phyloP scores from a whole-genome alignment of 2,113 vertebrate species.

The Hirundichthys speculiger region DNA sequence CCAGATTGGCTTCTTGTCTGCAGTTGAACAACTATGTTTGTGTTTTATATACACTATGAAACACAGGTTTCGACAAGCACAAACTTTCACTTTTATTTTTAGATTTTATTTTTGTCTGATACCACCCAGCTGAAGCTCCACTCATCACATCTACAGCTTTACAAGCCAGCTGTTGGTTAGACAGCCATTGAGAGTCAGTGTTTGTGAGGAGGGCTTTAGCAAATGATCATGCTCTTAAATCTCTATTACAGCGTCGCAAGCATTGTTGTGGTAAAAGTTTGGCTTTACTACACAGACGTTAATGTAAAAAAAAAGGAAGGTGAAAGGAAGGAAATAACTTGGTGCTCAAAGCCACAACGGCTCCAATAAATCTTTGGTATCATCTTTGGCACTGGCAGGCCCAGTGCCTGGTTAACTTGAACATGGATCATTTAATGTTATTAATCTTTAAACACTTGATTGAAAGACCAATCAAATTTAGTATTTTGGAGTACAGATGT shows the following conservation, averaged over 20 bases:
- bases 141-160: not conserved
- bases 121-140: not conserved
- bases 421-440: slow-evolving; percentile 39
- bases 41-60: not conserved
- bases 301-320: slow-evolving; percentile 47
- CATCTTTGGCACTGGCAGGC: slow-evolving; percentile 66
- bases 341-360: slow-evolving; percentile 62
- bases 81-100: not conserved
- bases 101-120: not conserved
- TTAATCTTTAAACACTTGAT: slow-evolving; percentile 12
- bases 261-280: not conserved
- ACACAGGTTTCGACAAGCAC: too few species aligned
- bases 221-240: slow-evolving; percentile 10
- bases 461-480: slow-evolving; percentile 11
- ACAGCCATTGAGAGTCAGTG: not conserved
- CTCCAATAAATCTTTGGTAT: slow-evolving; percentile 38
- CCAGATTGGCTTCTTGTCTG: too few species aligned
- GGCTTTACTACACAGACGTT: slow-evolving; percentile 6
- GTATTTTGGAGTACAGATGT: slow-evolving; percentile 1
- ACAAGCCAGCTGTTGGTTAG: not conserved
- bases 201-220: not conserved
- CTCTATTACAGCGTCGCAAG: not conserved
- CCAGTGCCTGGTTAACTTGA: slow-evolving; percentile 71
- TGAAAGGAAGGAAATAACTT: slow-evolving; percentile 44
- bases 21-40: too few species aligned